Base-by-base conservation (phyloP, 1,140 invertebrate species). In the Lethrus apterus region DNA sequence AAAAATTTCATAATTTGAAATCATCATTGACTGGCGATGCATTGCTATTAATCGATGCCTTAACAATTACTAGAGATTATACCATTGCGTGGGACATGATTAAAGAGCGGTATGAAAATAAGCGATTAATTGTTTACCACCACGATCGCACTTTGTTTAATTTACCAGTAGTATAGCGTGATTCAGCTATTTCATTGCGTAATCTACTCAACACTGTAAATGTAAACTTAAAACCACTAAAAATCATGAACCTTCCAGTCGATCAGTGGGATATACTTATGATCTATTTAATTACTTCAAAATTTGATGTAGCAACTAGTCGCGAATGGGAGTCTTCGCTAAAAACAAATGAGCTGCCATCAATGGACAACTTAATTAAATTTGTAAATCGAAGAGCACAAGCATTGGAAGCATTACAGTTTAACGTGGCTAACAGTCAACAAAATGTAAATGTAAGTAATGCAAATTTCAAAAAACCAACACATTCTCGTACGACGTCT, bases 41-140 rank as follows among this genome's bases (percentile, higher is more conserved):
- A n/a, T n/a, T n/a, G n/a, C n/a, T n/a, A n/a, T n/a, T n/a, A n/a
- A n/a, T n/a, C n/a, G n/a, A n/a, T n/a, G n/a, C n/a, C n/a, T n/a
- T n/a, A n/a, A n/a, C n/a, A n/a, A n/a, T n/a, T n/a, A n/a, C 51
- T 1, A 29, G 36, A 17, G 26, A 63, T 40, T 60, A 63, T 36
- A 13, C 13, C 2, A 38, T 35, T 1, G 58, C 58, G 4, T 63
- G 55, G 54, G 9, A 14, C 10, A 30, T 41, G 0, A 9, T 59
- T n/a, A n/a, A n/a, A n/a, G n/a, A n/a, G n/a, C n/a, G n/a, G n/a
- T n/a, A n/a, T 40, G 48, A 59, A 4, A 55, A 58, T 40, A 51
- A 51, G 44, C 29, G 44, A 2, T 21, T 35, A 14, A 29, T 61
- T 8, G 45, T 55, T 5, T 45, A 46, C 51, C 19, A 58, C 32